Conservation (phyloP, 2,888 invertebrate species). For the Thera britannica region DNA sequence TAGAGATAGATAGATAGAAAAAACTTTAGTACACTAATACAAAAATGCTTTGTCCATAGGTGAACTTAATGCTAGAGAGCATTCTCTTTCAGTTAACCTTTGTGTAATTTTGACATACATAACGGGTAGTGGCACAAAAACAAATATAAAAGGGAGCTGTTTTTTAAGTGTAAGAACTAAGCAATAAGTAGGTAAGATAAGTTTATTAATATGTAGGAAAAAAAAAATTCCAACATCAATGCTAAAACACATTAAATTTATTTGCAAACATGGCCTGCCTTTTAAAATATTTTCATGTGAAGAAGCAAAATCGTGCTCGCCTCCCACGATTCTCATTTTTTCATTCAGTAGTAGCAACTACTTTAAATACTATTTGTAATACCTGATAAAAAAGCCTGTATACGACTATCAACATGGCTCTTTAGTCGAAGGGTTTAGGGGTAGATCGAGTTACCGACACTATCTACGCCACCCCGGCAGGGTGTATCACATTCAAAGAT, state of each 20-base stretch:
- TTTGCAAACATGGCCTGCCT: slow-evolving; percentile 62
- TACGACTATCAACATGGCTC: slow-evolving; percentile 13
- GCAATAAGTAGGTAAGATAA: no score
- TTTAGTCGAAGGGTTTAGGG: slow-evolving; percentile 21
- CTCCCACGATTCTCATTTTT: slow-evolving; percentile 60
- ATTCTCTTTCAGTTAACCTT: no score
- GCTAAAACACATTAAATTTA: slow-evolving; percentile 64
- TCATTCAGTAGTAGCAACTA: slow-evolving; percentile 46
- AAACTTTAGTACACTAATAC: no score
- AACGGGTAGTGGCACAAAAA: no score
- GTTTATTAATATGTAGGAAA: no score
- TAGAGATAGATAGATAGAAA: no score
- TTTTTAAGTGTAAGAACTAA: no score
- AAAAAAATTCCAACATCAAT: slow-evolving; percentile 69
- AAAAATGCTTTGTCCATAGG: no score
- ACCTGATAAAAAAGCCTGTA: slow-evolving; percentile 28
- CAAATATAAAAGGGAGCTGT: no score
- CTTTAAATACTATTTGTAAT: slow-evolving; percentile 51
- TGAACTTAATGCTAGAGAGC: no score
- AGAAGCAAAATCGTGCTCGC: slow-evolving; percentile 53
- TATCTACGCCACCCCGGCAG: slow-evolving; percentile 23
- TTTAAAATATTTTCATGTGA: slow-evolving; percentile 61
- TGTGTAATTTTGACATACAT: no score
- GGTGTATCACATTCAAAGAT: slow-evolving; percentile 26
- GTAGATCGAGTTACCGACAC: slow-evolving; percentile 24